Percentiles rank a stretch among this genome's conserved stretches.
These are phyloP conservation scores for Acomys russatus DNA, from an alignment of 2,797 vertebrate species.

Conservation along the genomic window DNA sequence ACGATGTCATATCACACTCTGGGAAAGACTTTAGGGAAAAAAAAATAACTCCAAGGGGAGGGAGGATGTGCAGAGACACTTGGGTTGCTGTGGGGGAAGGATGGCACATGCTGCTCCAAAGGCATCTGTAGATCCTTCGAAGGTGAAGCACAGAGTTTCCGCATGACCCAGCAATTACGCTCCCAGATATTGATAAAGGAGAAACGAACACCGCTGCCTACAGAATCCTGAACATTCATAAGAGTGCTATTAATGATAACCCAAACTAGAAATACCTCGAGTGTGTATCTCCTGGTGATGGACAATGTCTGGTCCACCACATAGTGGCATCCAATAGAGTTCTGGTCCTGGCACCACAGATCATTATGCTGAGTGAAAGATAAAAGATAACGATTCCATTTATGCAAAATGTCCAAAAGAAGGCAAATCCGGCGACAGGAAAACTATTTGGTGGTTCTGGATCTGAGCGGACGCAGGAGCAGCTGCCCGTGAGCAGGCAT, in stretches of 20 bases:
- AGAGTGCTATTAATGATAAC: not conserved
- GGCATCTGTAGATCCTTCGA: too few relatives aligned
- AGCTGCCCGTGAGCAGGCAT: too few relatives aligned
- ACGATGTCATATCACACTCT: too few relatives aligned
- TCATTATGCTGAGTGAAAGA: not conserved
- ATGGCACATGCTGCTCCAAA: not conserved
- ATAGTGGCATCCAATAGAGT: rapidly evolving
- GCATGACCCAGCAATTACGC: not conserved
- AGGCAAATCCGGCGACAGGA: not conserved
- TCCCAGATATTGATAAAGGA: not conserved
- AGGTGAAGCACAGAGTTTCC: not conserved
- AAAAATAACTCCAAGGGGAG: too few relatives aligned
- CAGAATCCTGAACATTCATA: not conserved
- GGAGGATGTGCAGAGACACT: not conserved
- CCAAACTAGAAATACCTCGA: not conserved
- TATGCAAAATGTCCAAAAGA: not conserved
- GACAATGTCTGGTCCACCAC: too few relatives aligned
- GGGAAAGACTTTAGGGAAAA: not conserved
- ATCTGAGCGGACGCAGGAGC: not conserved
- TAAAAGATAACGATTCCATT: rapidly evolving
- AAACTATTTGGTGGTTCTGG: too few relatives aligned
- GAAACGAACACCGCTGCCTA: not conserved
- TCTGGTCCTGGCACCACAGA: not conserved
- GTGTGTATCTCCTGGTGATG: not conserved
- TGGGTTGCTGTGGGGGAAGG: not conserved